Conservation (phyloP, 2,113 vertebrate genomes). For the Myotis davidii region DNA sequence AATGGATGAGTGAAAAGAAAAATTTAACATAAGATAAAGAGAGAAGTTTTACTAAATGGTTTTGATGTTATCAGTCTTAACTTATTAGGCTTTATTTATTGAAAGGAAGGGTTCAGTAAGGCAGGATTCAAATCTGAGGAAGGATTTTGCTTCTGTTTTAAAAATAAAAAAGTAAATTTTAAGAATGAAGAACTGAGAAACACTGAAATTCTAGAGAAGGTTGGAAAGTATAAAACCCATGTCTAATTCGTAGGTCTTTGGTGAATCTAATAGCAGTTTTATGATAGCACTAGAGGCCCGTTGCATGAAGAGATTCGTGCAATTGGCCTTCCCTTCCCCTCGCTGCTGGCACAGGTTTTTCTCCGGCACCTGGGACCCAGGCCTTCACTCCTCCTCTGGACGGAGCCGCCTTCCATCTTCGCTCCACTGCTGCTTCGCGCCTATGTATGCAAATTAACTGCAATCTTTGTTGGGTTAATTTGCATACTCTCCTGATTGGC, state of each 20-base stretch:
- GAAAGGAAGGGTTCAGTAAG: slow-evolving; percentile 19
- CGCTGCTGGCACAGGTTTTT: too few species aligned
- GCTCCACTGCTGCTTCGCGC: too few species aligned
- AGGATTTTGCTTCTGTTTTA: neutral
- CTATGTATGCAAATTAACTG: too few species aligned
- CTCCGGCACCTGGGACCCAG: too few species aligned
- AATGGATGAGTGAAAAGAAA: neutral
- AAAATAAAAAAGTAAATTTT: slow-evolving; percentile 22
- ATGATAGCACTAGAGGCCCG: neutral
- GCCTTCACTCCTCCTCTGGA: too few species aligned
- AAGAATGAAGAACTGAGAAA: slow-evolving; percentile 1
- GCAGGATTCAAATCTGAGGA: neutral
- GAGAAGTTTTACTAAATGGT: neutral
- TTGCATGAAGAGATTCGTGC: too few species aligned
- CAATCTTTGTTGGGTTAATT: too few species aligned
- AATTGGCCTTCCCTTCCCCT: too few species aligned
- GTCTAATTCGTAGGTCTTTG: slow-evolving; percentile 13
- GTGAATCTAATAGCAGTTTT: neutral
- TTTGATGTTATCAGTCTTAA: neutral
- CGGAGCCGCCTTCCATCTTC: too few species aligned
- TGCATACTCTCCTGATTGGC: too few species aligned
- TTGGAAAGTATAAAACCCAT: neutral
- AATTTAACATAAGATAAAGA: neutral
- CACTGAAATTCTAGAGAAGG: neutral
- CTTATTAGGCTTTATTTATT: slow-evolving; percentile 16